A percentile compares a stretch with the other conserved stretches of the same genome.
phyloP scores from a whole-genome alignment of 92 coral and sea anemone species.

The Zoanthus sansibaricus region DNA sequence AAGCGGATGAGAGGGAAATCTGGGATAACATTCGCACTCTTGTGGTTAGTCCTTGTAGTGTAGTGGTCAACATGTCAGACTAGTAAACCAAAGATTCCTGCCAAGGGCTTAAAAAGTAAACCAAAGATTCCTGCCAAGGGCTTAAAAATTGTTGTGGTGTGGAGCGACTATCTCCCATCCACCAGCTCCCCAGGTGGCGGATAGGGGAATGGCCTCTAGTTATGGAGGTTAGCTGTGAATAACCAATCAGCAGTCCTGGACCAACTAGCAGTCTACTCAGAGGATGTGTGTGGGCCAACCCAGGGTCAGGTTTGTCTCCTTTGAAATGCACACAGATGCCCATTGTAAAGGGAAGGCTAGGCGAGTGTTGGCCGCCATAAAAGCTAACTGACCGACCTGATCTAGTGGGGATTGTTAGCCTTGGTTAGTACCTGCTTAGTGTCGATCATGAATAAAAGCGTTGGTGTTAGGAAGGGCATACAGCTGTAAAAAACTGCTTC shows the following conservation, averaged over 20 bases:
- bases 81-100: too few relatives aligned
- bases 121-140: too few relatives aligned
- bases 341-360: neutral
- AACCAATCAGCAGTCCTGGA: slow-evolving; percentile 4
- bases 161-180: slow-evolving; percentile 22
- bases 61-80: too few relatives aligned
- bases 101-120: too few relatives aligned
- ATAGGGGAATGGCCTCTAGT: slow-evolving; percentile 42
- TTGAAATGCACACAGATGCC: slow-evolving; percentile 2
- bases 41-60: too few relatives aligned
- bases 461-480: neutral
- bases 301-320: slow-evolving; percentile 14
- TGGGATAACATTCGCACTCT: too few relatives aligned
- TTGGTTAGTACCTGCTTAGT: slow-evolving; percentile 11
- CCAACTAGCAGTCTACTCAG: neutral
- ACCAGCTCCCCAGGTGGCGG: slow-evolving; percentile 43
- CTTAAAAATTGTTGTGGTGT: too few relatives aligned
- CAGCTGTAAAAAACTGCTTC: too few relatives aligned
- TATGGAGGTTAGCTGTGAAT: slow-evolving; percentile 47
- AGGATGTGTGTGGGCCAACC: neutral
- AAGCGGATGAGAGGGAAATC: too few relatives aligned
- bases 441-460: slow-evolving; percentile 11
- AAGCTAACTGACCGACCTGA: slow-evolving; percentile 2
- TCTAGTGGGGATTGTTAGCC: neutral
- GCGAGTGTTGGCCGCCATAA: neutral